Evolutionary conservation across 2,888 invertebrate genomes (phyloP).

Genomic region (Epistrophe grossulariae): DNA sequence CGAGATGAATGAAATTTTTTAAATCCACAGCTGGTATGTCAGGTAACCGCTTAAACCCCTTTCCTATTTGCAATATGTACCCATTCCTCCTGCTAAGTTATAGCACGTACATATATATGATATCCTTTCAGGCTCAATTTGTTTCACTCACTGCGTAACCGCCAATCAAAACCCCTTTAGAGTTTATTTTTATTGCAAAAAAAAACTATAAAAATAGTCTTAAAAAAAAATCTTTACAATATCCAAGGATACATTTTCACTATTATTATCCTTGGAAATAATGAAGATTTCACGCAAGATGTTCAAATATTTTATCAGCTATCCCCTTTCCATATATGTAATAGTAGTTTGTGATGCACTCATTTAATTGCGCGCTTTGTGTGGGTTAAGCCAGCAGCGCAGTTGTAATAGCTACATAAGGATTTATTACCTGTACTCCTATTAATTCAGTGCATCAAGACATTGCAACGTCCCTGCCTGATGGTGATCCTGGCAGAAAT

Average conservation of each 20-base stretch:
- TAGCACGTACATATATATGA: too few species aligned
- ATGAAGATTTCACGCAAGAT: conserved; percentile 74
- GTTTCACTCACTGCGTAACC: conserved; percentile 68
- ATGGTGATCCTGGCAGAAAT: conserved; percentile 36
- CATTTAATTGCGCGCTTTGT: conserved; percentile 45
- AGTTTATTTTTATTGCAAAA: conserved; percentile 62
- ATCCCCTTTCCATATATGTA: conserved; percentile 1
- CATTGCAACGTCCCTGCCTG: conserved; percentile 60
- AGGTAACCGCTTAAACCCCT: not conserved
- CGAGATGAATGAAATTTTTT: not conserved
- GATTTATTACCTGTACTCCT: conserved; percentile 64
- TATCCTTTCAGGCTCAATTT: conserved; percentile 58
- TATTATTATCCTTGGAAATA: conserved; percentile 60
- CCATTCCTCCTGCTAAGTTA: too few species aligned
- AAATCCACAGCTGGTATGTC: not conserved
- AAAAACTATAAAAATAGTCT: not conserved
- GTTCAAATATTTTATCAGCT: conserved; percentile 59
- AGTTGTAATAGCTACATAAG: conserved; percentile 50
- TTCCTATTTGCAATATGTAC: not conserved
- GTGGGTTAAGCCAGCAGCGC: conserved; percentile 57
- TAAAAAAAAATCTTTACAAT: conserved; percentile 37
- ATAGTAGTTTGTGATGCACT: not conserved
- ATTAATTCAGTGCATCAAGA: conserved; percentile 9
- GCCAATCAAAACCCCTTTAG: conserved; percentile 75
- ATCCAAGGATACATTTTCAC: conserved; percentile 31